Evolutionary conservation across 1,140 invertebrate genomes (phyloP).

Genomic region (Megalopta genalis): DNA sequence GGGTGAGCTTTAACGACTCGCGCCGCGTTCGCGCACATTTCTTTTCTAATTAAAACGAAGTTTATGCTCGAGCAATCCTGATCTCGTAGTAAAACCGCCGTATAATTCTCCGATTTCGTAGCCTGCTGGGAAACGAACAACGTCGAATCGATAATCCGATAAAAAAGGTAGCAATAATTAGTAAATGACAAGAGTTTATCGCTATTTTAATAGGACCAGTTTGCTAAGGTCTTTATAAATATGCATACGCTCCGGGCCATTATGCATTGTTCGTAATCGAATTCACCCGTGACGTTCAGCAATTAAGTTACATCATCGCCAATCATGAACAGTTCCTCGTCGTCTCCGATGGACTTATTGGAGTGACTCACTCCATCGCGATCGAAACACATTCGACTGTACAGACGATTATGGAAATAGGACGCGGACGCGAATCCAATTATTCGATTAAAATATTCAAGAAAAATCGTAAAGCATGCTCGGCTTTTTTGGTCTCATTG

Average conservation of each 20-base stretch:
- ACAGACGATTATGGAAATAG: not conserved
- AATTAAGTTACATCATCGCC: slow-evolving; percentile 28
- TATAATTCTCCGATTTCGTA: no score
- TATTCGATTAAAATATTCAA: not conserved
- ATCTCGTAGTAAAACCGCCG: no score
- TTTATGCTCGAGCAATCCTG: not conserved
- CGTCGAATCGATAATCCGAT: no score
- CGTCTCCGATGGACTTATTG: not conserved
- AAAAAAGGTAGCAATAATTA: no score
- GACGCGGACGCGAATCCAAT: not conserved
- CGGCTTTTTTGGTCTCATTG: not conserved
- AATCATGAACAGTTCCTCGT: not conserved
- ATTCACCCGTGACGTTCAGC: not conserved
- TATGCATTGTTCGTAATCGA: not conserved
- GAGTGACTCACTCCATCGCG: slow-evolving; percentile 10
- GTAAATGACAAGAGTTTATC: no score
- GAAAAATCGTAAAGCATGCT: not conserved
- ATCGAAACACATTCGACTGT: not conserved
- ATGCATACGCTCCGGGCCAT: not conserved
- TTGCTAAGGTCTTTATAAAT: not conserved
- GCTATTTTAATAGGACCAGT: not conserved
- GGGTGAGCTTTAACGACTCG: slow-evolving; percentile 14
- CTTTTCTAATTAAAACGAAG: not conserved
- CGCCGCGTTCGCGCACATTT: not conserved
- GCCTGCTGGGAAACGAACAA: no score